Evolutionary conservation across 2,888 invertebrate genomes (phyloP).

Genomic region (Eubasilissa splendida): DNA sequence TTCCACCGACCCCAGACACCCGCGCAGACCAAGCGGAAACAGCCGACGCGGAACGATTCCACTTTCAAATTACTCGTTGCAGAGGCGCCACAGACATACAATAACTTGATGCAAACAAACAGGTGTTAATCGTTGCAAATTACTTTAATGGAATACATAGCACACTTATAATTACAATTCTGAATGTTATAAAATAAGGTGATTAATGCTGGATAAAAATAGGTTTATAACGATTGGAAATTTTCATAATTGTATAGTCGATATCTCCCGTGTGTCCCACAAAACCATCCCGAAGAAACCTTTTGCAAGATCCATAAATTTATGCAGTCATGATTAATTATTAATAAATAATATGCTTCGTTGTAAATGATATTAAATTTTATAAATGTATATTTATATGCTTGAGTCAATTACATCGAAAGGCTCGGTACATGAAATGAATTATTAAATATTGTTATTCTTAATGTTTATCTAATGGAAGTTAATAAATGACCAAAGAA

Average conservation of each 20-base stretch:
- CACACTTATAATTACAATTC: slow-evolving; percentile 30
- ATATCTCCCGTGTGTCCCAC: background rate
- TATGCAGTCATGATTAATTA: slow-evolving; percentile 3
- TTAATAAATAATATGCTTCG: slow-evolving; percentile 27
- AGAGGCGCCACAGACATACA: slow-evolving; percentile 5
- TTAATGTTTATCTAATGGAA: slow-evolving; percentile 4
- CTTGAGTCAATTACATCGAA: slow-evolving; percentile 31
- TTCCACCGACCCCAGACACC: slow-evolving; percentile 22
- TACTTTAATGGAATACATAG: background rate
- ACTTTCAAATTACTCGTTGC: background rate
- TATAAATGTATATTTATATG: slow-evolving; percentile 30
- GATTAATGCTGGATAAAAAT: slow-evolving; percentile 29
- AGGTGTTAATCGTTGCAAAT: slow-evolving; percentile 11
- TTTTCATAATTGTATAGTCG: background rate
- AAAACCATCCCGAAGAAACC: background rate
- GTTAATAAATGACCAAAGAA: slow-evolving; percentile 27
- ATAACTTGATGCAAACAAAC: background rate
- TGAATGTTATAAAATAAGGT: slow-evolving; percentile 25
- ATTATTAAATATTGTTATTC: slow-evolving; percentile 8
- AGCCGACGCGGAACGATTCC: background rate
- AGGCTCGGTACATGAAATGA: slow-evolving; percentile 22
- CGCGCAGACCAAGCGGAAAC: slow-evolving; percentile 26
- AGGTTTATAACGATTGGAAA: background rate
- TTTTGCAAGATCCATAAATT: background rate
- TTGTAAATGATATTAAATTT: slow-evolving; percentile 28